A percentile compares a stretch with the other conserved stretches of the same genome.
These are phyloP conservation scores for Drosophila barbarae DNA, from an alignment of 2,888 invertebrate genomes.

Conservation along the genomic window DNA sequence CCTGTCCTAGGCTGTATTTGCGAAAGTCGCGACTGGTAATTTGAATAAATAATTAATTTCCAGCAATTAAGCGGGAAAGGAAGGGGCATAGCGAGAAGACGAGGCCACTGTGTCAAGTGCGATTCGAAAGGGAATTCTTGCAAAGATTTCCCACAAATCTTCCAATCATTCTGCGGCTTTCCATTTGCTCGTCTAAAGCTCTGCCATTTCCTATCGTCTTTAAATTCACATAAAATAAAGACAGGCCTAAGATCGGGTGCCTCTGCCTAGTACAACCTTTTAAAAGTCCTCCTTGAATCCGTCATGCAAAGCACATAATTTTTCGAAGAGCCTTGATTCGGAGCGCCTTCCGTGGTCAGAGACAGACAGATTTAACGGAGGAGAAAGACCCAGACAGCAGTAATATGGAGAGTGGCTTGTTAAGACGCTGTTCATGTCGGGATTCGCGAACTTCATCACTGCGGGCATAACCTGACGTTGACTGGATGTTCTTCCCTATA, in stretches of 20 bases:
- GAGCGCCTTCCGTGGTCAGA: constrained; percentile 31
- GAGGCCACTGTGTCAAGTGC: constrained; percentile 52
- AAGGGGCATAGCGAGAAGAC: constrained; percentile 49
- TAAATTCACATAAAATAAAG: constrained; percentile 49
- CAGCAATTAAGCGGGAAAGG: constrained; percentile 74
- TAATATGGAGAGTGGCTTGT: constrained; percentile 14
- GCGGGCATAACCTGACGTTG: constrained; percentile 41
- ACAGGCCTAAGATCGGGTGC: constrained; percentile 18
- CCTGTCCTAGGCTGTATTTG: constrained; percentile 6
- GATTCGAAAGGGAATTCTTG: constrained; percentile 4
- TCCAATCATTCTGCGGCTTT: constrained; percentile 12
- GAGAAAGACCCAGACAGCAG: constrained; percentile 5
- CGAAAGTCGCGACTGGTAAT: constrained; percentile 68
- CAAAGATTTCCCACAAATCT: constrained; percentile 9
- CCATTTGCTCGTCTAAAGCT: neutral
- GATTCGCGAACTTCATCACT: constrained; percentile 47
- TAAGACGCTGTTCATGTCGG: constrained; percentile 33
- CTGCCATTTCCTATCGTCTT: constrained; percentile 5
- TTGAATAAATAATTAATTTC: constrained; percentile 79
- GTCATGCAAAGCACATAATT: constrained; percentile 42
- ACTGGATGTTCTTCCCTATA: constrained; percentile 14
- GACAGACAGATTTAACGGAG: constrained; percentile 31
- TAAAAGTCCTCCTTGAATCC: constrained; percentile 1
- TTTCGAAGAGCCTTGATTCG: constrained; percentile 43
- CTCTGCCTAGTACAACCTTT: neutral